These are phyloP conservation scores for Aplochiton taeniatus DNA, from an alignment of 2,797 vertebrate species.

Conservation along the genomic window DNA sequence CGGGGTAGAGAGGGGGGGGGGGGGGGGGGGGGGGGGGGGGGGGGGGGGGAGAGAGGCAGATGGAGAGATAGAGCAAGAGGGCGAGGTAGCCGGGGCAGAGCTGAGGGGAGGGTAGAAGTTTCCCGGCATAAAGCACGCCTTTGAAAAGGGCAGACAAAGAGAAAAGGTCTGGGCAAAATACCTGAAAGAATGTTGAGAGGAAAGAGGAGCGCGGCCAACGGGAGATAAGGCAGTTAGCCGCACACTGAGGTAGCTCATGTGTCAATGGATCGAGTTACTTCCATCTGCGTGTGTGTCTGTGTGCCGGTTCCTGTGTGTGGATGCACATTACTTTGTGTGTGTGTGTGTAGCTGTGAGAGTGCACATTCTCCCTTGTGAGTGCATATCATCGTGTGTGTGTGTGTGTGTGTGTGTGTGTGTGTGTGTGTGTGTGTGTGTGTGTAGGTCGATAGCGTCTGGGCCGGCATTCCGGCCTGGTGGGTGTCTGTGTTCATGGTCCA, in stretches of 20 bases:
- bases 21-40: slow-evolving; percentile 38
- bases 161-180: slow-evolving; percentile 78
- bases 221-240: slow-evolving; percentile 76
- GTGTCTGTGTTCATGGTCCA: slow-evolving; percentile 75
- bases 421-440: slow-evolving; percentile 54
- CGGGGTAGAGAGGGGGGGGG: slow-evolving; percentile 5
- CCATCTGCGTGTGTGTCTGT: too few species aligned
- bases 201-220: slow-evolving; percentile 70
- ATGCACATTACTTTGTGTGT: too few species aligned
- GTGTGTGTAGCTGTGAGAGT: slow-evolving; percentile 32
- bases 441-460: slow-evolving; percentile 55
- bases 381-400: slow-evolving; percentile 31
- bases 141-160: slow-evolving; percentile 78
- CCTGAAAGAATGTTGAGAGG: slow-evolving; percentile 79
- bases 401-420: slow-evolving; percentile 18
- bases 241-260: slow-evolving; percentile 71
- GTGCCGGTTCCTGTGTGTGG: too few species aligned
- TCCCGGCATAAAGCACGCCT: slow-evolving; percentile 71
- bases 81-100: too few species aligned
- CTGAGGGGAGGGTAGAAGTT: slow-evolving; percentile 55
- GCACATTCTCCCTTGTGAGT: slow-evolving; percentile 16
- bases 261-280: slow-evolving; percentile 74
- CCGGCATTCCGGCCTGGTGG: slow-evolving; percentile 67
- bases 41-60: slow-evolving; percentile 12
- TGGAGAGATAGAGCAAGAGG: too few species aligned